Percentiles rank a stretch among this genome's conserved stretches.
phyloP scores from a whole-genome alignment of 92 coral and sea anemone species.

The Paramuricea clavata region DNA sequence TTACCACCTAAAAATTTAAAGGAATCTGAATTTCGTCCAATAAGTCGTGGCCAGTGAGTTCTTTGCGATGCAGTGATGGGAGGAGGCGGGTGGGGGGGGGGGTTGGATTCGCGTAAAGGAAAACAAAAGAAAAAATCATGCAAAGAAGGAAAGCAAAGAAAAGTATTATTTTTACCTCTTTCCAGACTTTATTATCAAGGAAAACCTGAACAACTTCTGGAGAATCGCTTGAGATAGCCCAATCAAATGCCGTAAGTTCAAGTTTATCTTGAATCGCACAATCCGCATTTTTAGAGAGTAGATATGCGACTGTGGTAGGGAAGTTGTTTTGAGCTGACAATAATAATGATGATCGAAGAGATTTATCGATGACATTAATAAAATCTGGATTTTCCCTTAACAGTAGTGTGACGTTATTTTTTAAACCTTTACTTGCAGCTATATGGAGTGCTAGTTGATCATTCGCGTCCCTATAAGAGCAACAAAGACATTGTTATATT shows the following conservation, averaged over 20 bases:
- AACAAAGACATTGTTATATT: no score
- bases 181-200: not conserved
- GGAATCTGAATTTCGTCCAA: not conserved
- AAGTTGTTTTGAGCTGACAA: constrained; percentile 13
- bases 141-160: no score
- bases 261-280: not conserved
- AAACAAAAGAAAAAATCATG: no score
- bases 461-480: constrained; percentile 20
- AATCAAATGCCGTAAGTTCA: constrained; percentile 23
- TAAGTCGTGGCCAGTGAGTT: no score
- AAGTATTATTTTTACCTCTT: constrained; percentile 9
- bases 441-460: not conserved
- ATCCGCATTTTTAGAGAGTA: constrained; percentile 7
- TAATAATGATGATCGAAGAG: not conserved
- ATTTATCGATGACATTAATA: not conserved
- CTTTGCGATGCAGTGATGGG: no score
- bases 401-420: constrained; percentile 2
- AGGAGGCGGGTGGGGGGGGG: no score
- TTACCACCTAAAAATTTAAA: not conserved
- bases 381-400: not conserved
- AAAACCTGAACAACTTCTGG: constrained; percentile 8
- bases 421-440: constrained; percentile 16
- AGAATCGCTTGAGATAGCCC: not conserved
- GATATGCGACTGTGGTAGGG: not conserved
- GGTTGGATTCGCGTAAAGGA: no score